Percentiles rank a stretch among this genome's conserved stretches.
Evolutionary conservation across 2,888 invertebrate genomes (phyloP).

Genomic region (Phalera bucephala): DNA sequence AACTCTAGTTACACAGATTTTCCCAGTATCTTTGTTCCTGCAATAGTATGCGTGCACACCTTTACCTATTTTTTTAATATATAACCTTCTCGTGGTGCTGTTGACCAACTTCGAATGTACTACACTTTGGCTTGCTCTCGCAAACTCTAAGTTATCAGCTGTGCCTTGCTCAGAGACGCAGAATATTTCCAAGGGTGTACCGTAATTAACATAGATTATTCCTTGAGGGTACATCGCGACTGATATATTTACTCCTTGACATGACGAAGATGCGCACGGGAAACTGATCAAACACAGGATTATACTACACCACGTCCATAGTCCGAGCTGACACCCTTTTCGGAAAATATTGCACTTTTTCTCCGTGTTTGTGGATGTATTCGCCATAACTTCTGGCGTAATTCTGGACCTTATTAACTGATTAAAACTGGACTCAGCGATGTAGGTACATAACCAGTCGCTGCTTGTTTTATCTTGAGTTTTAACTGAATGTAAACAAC

Average conservation of each 20-base stretch:
- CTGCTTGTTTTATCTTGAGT: no score
- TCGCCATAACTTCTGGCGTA: conserved; percentile 58
- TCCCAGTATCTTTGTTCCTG: conserved; percentile 50
- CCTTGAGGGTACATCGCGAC: conserved; percentile 79
- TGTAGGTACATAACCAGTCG: no score
- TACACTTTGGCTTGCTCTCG: conserved; percentile 27
- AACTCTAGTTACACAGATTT: conserved; percentile 54
- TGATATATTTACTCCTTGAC: conserved; percentile 51
- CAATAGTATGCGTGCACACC: conserved; percentile 82
- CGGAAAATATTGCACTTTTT: conserved; percentile 56
- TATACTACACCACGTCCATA: conserved; percentile 66
- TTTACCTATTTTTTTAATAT: conserved; percentile 78
- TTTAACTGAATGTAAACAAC: no score
- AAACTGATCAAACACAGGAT: conserved; percentile 60
- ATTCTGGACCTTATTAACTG: no score
- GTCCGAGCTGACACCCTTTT: conserved; percentile 52
- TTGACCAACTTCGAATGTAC: conserved; percentile 80
- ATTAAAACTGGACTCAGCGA: no score
- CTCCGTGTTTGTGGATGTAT: conserved; percentile 45
- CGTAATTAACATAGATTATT: conserved; percentile 82
- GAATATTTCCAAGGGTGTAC: conserved; percentile 84
- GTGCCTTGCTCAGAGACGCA: conserved; percentile 82
- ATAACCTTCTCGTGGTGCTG: conserved; percentile 84
- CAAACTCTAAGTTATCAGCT: conserved; percentile 73
- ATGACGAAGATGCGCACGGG: conserved; percentile 60